Evolutionary conservation across 2,113 vertebrate genomes (phyloP).

Genomic region (Gadus macrocephalus): DNA sequence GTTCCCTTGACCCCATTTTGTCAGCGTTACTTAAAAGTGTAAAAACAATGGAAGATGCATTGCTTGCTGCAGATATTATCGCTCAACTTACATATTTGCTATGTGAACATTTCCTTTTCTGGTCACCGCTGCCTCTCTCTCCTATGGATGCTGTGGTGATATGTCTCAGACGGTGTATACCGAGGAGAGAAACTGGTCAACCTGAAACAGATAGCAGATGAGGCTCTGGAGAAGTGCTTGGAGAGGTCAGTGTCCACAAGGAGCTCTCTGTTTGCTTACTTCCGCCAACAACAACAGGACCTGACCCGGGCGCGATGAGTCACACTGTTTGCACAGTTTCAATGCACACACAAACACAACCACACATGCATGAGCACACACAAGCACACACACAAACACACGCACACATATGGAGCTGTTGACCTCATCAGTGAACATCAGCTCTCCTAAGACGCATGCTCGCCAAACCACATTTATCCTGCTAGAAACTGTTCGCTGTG

Average conservation of each 20-base stretch:
- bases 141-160: slow-evolving; percentile 1
- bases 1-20: no score
- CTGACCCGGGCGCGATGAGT: slow-evolving; percentile 13
- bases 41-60: no score
- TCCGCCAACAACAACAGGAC: slow-evolving; percentile 26
- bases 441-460: no score
- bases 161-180: slow-evolving; percentile 73
- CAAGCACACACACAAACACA: slow-evolving; percentile 9
- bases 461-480: no score
- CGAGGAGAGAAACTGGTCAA: slow-evolving; percentile 80
- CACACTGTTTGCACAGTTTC: slow-evolving; percentile 4
- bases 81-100: no score
- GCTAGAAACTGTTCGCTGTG: no score
- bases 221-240: slow-evolving; percentile 72
- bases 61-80: no score
- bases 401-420: not conserved
- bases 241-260: slow-evolving; percentile 55
- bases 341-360: not conserved
- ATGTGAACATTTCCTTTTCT: not conserved
- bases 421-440: no score
- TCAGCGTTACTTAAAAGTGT: no score
- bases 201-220: slow-evolving; percentile 75
- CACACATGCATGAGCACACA: slow-evolving; percentile 13
- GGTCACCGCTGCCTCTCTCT: not conserved
- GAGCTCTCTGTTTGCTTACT: slow-evolving; percentile 24